Percentiles rank a stretch among this genome's conserved stretches.
These are phyloP conservation scores for Ochotona curzoniae DNA, from an alignment of 2,113 vertebrate genomes.

Conservation along the genomic window DNA sequence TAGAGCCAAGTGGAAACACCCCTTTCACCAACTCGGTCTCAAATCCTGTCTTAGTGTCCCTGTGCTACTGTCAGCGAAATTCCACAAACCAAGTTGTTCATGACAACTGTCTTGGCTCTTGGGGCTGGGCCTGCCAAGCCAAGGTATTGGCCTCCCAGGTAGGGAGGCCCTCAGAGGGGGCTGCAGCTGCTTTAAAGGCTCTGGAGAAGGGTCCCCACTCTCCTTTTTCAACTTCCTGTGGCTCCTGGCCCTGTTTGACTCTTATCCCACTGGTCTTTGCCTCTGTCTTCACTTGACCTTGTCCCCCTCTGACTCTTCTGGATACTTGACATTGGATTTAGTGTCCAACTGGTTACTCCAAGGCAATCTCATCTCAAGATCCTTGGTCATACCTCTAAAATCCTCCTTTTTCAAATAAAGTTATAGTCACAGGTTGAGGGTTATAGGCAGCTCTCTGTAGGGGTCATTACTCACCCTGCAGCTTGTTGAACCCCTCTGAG, in stretches of 20 bases:
- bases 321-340: neutral
- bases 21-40: neutral
- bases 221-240: neutral
- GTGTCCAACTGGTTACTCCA: neutral
- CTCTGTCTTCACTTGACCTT: neutral
- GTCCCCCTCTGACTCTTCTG: neutral
- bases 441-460: neutral
- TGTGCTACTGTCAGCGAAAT: neutral
- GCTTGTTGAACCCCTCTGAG: neutral
- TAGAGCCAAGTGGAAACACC: neutral
- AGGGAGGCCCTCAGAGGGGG: fast-evolving
- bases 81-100: neutral
- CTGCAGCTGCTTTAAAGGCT: neutral
- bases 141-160: neutral
- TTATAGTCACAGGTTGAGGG: neutral
- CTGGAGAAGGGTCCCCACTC: neutral
- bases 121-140: neutral
- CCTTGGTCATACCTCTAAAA: neutral
- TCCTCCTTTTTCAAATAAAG: neutral
- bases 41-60: neutral
- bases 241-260: neutral
- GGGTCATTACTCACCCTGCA: neutral
- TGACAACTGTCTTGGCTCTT: neutral
- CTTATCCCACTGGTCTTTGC: neutral
- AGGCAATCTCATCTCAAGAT: neutral